Evolutionary conservation across 1,140 invertebrate genomes (phyloP).

Genomic region (Lepidostoma basale): DNA sequence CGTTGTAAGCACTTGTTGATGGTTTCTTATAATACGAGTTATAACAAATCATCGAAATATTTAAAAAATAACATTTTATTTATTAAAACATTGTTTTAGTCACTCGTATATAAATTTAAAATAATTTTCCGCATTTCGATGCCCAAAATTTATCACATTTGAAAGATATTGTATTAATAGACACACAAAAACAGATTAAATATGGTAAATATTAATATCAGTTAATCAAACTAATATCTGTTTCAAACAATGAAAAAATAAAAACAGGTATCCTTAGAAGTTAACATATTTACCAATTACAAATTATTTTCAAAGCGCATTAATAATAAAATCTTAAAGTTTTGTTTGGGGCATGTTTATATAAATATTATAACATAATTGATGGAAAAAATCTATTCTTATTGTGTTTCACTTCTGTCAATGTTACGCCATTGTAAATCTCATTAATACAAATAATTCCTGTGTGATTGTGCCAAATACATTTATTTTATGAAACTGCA

Average conservation of each 20-base stretch:
- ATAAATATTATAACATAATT: neutral
- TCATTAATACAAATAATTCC: neutral
- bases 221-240: too few species aligned
- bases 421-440: neutral
- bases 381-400: neutral
- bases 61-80: too few species aligned
- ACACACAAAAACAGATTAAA: too few species aligned
- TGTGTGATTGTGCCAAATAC: slow-evolving; percentile 17
- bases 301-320: neutral
- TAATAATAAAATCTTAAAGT: neutral
- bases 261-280: too few species aligned
- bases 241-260: too few species aligned
- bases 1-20: too few species aligned
- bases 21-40: too few species aligned
- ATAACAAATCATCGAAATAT: too few species aligned
- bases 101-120: neutral
- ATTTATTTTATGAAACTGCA: neutral
- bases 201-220: too few species aligned
- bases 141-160: too few species aligned
- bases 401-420: neutral
- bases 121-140: neutral
- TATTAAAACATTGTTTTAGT: too few species aligned
- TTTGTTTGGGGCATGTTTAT: neutral
- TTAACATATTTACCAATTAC: neutral
- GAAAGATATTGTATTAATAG: too few species aligned